Percentiles rank a stretch among this genome's conserved stretches.
Evolutionary conservation across 2,113 vertebrate genomes (phyloP).

Genomic region (Gopherus evgoodei): DNA sequence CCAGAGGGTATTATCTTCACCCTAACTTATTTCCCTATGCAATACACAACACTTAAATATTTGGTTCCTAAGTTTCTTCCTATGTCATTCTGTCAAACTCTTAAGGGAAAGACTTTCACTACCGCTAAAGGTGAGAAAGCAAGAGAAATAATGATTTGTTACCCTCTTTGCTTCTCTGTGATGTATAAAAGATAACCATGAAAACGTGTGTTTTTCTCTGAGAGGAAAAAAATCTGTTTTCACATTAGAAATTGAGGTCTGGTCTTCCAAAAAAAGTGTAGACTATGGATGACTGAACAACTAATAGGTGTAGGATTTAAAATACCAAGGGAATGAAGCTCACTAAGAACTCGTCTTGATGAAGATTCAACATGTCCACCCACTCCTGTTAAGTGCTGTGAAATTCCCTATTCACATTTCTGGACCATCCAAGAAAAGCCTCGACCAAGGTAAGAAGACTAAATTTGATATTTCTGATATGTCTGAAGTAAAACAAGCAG

Average conservation of each 20-base stretch:
- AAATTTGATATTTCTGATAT: background rate
- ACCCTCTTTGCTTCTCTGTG: background rate
- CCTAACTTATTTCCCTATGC: background rate
- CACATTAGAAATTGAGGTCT: background rate
- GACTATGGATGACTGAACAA: background rate
- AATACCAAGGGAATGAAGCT: background rate
- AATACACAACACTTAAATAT: background rate
- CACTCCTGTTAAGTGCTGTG: background rate
- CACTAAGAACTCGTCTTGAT: background rate
- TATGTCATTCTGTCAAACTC: background rate
- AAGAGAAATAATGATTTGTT: background rate
- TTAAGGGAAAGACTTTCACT: background rate
- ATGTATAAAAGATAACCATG: background rate
- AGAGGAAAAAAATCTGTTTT: background rate
- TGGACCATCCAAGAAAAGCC: background rate
- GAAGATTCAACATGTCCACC: background rate
- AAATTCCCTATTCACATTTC: background rate
- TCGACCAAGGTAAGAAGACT: background rate
- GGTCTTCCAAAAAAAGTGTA: background rate
- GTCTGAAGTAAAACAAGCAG: background rate
- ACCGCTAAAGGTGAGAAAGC: background rate
- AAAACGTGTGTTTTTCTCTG: rapidly evolving
- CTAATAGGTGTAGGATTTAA: background rate
- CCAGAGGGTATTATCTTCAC: background rate
- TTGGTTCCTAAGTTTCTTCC: background rate